Evolutionary conservation across 2,888 invertebrate genomes (phyloP).

Genomic region (Clepsis dumicolana): DNA sequence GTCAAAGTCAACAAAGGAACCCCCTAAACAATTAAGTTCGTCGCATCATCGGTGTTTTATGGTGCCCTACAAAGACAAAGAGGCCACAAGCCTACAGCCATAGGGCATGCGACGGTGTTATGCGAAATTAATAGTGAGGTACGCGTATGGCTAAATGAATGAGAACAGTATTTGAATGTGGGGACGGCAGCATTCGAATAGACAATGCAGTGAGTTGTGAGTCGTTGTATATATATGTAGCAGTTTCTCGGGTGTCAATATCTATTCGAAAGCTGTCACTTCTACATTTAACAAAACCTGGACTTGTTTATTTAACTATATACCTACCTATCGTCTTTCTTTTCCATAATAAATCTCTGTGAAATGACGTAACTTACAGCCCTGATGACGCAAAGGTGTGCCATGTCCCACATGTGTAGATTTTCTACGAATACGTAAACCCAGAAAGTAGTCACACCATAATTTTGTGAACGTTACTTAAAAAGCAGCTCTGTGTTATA

Average conservation of each 20-base stretch:
- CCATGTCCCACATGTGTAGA: neutral
- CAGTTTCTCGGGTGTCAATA: no score
- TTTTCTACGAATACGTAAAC: neutral
- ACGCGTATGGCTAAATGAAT: neutral
- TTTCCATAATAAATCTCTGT: neutral
- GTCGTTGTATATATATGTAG: neutral
- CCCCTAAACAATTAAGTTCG: constrained; percentile 37
- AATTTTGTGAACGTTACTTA: neutral
- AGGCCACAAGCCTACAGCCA: constrained; percentile 18
- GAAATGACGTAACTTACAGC: neutral
- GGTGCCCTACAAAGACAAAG: constrained; percentile 5
- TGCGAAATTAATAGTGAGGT: no score
- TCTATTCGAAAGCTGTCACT: neutral
- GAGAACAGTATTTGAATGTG: neutral
- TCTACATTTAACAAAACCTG: neutral
- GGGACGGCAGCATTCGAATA: neutral
- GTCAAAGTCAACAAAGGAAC: constrained; percentile 43
- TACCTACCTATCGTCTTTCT: neutral
- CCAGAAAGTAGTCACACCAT: neutral
- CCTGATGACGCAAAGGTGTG: constrained; percentile 1
- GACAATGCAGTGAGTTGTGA: neutral
- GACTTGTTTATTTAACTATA: neutral
- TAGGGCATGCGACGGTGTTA: constrained; percentile 3
- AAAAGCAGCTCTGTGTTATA: neutral
- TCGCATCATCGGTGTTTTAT: constrained; percentile 41